Percentiles rank a stretch among this genome's conserved stretches.
Conservation (phyloP, 2,797 vertebrate genomes). For the Hydrocynus forskahlii region DNA sequence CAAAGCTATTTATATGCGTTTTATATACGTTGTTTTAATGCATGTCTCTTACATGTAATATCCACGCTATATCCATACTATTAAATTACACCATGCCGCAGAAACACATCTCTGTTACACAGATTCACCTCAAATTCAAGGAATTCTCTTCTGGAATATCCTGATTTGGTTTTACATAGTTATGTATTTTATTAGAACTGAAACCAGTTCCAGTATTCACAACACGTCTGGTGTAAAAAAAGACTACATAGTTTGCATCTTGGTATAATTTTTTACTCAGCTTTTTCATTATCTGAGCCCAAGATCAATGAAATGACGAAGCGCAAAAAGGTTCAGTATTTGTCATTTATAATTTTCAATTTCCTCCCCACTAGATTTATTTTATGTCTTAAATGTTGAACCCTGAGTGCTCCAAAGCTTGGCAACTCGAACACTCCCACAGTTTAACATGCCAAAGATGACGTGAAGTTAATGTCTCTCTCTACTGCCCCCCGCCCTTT, state of each 20-base stretch:
- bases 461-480: slow-evolving; percentile 3
- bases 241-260: too few relatives aligned
- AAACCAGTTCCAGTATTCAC: too few relatives aligned
- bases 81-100: background rate
- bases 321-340: background rate
- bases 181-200: too few relatives aligned
- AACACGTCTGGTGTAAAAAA: too few relatives aligned
- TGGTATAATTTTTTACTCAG: too few relatives aligned
- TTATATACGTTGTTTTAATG: background rate
- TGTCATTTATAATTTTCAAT: background rate
- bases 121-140: background rate
- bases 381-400: background rate
- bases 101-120: background rate
- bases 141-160: background rate
- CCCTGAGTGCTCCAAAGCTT: slow-evolving; percentile 2
- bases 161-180: background rate
- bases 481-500: slow-evolving; percentile 1
- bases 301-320: background rate
- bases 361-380: background rate
- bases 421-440: background rate
- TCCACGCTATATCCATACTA: background rate
- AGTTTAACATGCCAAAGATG: slow-evolving; percentile 16
- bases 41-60: background rate
- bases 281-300: background rate
- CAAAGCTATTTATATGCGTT: background rate